A percentile compares a stretch with the other conserved stretches of the same genome.
phyloP scores from a whole-genome alignment of 2,888 invertebrate genomes.

The Protophormia terraenovae region DNA sequence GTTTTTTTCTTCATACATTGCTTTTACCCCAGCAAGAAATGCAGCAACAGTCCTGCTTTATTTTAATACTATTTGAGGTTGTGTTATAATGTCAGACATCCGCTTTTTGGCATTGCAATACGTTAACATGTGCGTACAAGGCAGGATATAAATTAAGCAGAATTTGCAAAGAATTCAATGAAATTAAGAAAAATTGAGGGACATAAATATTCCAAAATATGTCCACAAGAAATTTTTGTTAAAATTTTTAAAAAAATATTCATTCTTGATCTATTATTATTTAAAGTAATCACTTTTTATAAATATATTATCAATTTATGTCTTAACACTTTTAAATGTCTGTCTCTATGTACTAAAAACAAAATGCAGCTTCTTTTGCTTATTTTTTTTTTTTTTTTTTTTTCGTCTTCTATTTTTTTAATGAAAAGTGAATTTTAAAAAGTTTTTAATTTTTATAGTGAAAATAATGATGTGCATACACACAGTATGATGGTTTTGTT shows the following conservation, averaged over 20 bases:
- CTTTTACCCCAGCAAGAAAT: not conserved
- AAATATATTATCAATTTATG: too few species aligned
- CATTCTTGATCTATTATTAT: too few species aligned
- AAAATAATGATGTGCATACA: conserved; percentile 61
- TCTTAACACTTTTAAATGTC: conserved; percentile 1
- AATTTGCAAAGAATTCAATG: conserved; percentile 27
- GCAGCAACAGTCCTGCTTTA: conserved; percentile 11
- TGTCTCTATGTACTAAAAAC: not conserved
- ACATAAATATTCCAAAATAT: too few species aligned
- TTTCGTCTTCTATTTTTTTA: not conserved
- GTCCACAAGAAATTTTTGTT: too few species aligned
- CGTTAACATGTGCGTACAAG: conserved; percentile 10
- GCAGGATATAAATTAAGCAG: conserved; percentile 34
- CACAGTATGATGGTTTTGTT: conserved; percentile 26
- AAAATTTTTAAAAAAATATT: too few species aligned
- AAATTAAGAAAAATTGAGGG: not conserved
- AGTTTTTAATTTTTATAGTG: conserved; percentile 58
- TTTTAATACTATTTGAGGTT: conserved; percentile 48
- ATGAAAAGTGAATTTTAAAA: conserved; percentile 53
- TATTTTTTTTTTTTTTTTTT: too few species aligned
- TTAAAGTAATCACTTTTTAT: too few species aligned
- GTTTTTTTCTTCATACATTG: not conserved
- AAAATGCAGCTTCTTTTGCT: too few species aligned
- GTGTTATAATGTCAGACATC: conserved; percentile 64
- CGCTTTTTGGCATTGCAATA: conserved; percentile 31